Evolutionary conservation across 1,140 invertebrate species (phyloP), one percentile per base, ranked within the genome.

Genomic region (Epicauta chinensis): DNA sequence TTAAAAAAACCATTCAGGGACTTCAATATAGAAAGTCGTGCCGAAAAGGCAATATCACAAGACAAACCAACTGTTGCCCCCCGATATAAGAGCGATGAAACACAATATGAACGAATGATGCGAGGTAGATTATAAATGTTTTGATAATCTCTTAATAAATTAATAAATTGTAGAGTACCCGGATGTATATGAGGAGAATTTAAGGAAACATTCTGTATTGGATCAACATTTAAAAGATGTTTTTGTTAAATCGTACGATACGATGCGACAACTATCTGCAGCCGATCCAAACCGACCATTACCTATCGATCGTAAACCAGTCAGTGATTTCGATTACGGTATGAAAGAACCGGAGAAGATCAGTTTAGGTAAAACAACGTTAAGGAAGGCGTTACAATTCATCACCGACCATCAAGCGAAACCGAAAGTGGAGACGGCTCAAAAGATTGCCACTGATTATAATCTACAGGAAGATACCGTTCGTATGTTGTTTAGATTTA

Each of bases 21-120:
- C 35, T 86, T 82, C 58, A 88, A 88, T 67, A 75, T 84, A 5
- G 85, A 85, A 63, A 82, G 80, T 64, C 76, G 86, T 53, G 84
- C 83, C 10, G 77, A 82, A 58, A 80, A 78, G 62, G 62, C 83
- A 12, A 77, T 89, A 56, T 78, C 77, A 0, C 76, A 77, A 65
- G 75, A 81, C 32, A 89, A 88, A 71, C 83, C 81, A 10, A 66
- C 59, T 16, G 70, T 77, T 29, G 84, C 87, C 15, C 86, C 86
- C 0, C 76, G 69, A 58, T 77, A 81, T 65, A 68, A 77, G 6
- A 71, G 74, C 1, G 78, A 77, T 39, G 34, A 77, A 35, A 72
- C 78, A 56, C 77, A 83, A 66, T 74, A 83, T 54, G 74, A 86
- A 58, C 59, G 79, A 37, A 75, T 81, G 2, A 63, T 80, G 43